Evolutionary conservation across 2,113 vertebrate genomes (phyloP), one percentile per base, ranked within the genome.

Genomic region (Leucoraja erinaceus): DNA sequence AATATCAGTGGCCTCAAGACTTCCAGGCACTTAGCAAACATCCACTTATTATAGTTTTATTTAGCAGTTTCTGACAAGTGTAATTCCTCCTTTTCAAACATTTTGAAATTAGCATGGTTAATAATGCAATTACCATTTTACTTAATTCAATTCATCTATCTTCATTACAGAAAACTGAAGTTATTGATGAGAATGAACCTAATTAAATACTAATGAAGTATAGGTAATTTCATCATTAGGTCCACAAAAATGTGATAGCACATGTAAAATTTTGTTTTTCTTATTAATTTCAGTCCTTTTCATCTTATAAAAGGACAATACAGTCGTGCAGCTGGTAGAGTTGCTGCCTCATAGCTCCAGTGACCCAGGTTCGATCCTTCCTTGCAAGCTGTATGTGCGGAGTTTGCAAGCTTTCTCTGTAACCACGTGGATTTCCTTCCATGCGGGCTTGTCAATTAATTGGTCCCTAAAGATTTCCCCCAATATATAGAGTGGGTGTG

Each of bases 201-300:
- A 91, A 91, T 91, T 91, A 91, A 70, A 38, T 91, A 70, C 88
- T 72, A 91, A 91, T 54, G 68, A 91, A 91, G 68, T 74, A 91
- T 54, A 22, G 38, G 68, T 74, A 91, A 54, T 25, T 22, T 90
- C 70, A 33, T 74, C 38, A 91, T 72, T 47, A 74, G 20, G 7
- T 70, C 12, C 28, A 31, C 14, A 88, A 86, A 83, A 54, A 54
- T 83, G 25, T 83, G 56, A 84, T 61, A 11, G 56, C 81, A 61
- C 22, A 33, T 6, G 11, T 88, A 63, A 5, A 88, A 63, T 63
- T 33, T 88, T 63, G 28, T 31, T 88, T 84, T 81, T 18, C 28
- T 18, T 31, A n/a, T 18, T 88, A 59, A 88, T 88, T 88, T 63
- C 63, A 63, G 14, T 63, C 56, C 5, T 31, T 61, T 16, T 63